phyloP scores from a whole-genome alignment of 2,113 vertebrate species.

The Heterotis niloticus region DNA sequence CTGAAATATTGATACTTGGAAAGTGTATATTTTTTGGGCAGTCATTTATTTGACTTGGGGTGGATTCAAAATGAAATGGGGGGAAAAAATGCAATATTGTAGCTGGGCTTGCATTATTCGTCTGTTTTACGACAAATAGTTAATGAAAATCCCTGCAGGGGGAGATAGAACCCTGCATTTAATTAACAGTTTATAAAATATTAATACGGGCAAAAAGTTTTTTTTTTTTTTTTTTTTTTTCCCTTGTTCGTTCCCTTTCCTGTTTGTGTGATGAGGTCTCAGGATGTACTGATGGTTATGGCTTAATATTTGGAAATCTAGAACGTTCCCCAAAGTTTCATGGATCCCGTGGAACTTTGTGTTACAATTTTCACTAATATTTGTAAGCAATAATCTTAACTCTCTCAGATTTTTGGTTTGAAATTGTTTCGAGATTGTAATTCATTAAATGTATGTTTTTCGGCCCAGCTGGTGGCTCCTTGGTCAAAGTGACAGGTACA shows the following conservation, averaged over 20 bases:
- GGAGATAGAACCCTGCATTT: conserved; percentile 66
- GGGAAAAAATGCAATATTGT: conserved; percentile 55
- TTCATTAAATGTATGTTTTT: too few relatives aligned
- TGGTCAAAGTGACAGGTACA: too few relatives aligned
- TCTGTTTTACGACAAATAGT: conserved; percentile 69
- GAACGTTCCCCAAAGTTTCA: too few relatives aligned
- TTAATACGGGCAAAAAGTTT: conserved; percentile 54
- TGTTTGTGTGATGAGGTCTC: conserved; percentile 47
- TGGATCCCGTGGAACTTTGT: too few relatives aligned
- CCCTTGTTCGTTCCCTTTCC: conserved; percentile 44
- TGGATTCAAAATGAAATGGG: conserved; percentile 51
- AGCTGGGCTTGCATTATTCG: conserved; percentile 58
- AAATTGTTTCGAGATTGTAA: too few relatives aligned
- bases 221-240: neutral
- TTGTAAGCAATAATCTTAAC: too few relatives aligned
- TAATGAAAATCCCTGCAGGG: conserved; percentile 66
- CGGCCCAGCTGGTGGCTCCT: too few relatives aligned
- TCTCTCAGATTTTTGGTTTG: too few relatives aligned
- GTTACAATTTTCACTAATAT: too few relatives aligned
- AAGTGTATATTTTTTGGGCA: conserved; percentile 54
- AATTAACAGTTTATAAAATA: conserved; percentile 72
- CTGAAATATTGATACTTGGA: conserved; percentile 69
- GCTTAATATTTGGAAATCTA: neutral
- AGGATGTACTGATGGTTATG: conserved; percentile 1
- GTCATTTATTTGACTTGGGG: conserved; percentile 59